phyloP scores from a whole-genome alignment of 2,888 invertebrate genomes.

The Polydrusus tereticollis region DNA sequence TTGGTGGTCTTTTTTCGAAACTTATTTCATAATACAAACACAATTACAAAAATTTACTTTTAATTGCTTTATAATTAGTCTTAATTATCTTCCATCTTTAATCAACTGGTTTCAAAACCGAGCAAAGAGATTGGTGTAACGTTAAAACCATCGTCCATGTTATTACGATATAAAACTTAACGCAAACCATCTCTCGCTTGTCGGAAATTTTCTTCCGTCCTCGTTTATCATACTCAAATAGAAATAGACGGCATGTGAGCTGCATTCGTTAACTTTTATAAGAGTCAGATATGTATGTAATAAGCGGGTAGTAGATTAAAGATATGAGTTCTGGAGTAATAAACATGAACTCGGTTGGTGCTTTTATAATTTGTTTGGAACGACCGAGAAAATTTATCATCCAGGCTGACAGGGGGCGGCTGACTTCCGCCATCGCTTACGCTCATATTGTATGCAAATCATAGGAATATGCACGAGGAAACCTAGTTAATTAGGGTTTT shows the following conservation, averaged over 20 bases:
- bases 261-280: neutral
- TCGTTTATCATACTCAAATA: neutral
- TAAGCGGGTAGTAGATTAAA: conserved; percentile 40
- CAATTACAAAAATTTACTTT: neutral
- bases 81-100: conserved; percentile 41
- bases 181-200: conserved; percentile 14
- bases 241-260: conserved; percentile 6
- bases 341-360: conserved; percentile 54
- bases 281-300: conserved; percentile 35
- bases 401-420: conserved; percentile 54
- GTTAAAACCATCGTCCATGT: conserved; percentile 46
- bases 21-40: neutral
- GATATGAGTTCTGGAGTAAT: conserved; percentile 42
- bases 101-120: conserved; percentile 21
- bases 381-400: conserved; percentile 58
- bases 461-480: conserved; percentile 44
- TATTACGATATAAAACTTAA: conserved; percentile 37
- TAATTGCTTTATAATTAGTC: conserved; percentile 44
- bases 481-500: conserved; percentile 30
- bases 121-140: conserved; percentile 43
- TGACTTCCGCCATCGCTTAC: conserved; percentile 58
- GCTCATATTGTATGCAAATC: conserved; percentile 52
- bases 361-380: conserved; percentile 58
- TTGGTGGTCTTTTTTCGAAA: neutral
- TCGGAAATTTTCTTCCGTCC: conserved; percentile 8